phyloP scores from a whole-genome alignment of 2,797 vertebrate species.

The Periophthalmus magnuspinnatus region DNA sequence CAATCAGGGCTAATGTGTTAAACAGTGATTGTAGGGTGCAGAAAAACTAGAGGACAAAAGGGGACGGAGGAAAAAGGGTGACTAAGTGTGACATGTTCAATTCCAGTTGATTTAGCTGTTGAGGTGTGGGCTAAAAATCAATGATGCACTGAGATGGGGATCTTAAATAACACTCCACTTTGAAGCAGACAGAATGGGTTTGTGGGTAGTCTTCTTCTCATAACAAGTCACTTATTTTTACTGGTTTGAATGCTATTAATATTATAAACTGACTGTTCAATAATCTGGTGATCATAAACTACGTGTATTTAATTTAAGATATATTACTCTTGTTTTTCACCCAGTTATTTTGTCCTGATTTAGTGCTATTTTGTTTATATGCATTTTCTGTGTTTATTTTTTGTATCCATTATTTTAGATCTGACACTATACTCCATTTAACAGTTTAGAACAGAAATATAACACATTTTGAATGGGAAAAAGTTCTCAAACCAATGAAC shows the following conservation, averaged over 20 bases:
- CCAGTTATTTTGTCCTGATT: not conserved
- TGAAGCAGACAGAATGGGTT: slow-evolving; percentile 55
- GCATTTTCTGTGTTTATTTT: not conserved
- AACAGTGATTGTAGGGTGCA: slow-evolving; percentile 42
- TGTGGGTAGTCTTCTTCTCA: slow-evolving; percentile 35
- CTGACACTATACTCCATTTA: no score
- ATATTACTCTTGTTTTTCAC: slow-evolving; percentile 5
- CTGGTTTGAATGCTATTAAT: slow-evolving; percentile 12
- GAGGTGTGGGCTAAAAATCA: slow-evolving; percentile 45
- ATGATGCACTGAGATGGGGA: slow-evolving; percentile 63
- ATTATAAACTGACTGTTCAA: slow-evolving; percentile 38
- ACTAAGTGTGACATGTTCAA: slow-evolving; percentile 49
- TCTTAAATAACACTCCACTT: slow-evolving; percentile 67
- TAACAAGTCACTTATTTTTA: slow-evolving; percentile 30
- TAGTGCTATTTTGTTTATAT: not conserved
- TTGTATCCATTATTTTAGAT: no score
- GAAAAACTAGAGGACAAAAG: slow-evolving; percentile 55
- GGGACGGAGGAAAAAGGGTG: slow-evolving; percentile 32
- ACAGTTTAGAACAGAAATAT: no score
- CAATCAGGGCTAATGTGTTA: slow-evolving; percentile 57
- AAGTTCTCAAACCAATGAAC: no score
- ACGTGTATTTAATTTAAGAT: slow-evolving; percentile 3
- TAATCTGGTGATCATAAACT: slow-evolving; percentile 18
- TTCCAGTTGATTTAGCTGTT: slow-evolving; percentile 61
- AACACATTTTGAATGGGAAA: no score